Conservation (phyloP, 1,140 invertebrate species). For the Stenopsyche tienmushanensis region DNA sequence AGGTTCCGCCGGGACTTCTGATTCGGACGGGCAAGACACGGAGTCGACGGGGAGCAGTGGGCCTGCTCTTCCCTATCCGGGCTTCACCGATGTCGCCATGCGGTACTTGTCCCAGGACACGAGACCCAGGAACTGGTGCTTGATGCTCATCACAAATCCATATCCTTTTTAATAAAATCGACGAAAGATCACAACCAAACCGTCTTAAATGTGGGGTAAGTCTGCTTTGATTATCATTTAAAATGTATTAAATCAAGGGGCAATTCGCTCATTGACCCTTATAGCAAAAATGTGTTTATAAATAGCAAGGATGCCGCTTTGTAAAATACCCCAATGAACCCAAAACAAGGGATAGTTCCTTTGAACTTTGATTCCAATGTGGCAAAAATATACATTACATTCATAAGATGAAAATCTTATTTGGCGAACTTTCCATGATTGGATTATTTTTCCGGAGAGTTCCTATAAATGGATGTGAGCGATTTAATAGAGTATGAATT, state of each 20-base stretch:
- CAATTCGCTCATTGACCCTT: not conserved
- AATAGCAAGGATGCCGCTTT: too few relatives aligned
- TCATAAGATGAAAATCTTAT: too few relatives aligned
- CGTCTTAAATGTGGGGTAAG: not conserved
- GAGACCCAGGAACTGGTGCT: constrained; percentile 84
- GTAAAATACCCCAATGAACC: too few relatives aligned
- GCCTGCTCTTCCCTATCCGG: constrained; percentile 81
- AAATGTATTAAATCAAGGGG: not conserved
- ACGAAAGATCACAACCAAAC: too few relatives aligned
- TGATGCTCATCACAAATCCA: constrained; percentile 96
- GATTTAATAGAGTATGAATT: too few relatives aligned
- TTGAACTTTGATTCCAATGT: too few relatives aligned
- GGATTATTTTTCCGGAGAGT: too few relatives aligned
- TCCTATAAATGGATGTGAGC: too few relatives aligned
- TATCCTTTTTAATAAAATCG: constrained; percentile 89
- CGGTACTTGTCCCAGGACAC: constrained; percentile 85
- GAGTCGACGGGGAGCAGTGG: constrained; percentile 59
- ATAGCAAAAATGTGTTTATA: not conserved
- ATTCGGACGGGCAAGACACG: constrained; percentile 50
- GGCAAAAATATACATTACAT: too few relatives aligned
- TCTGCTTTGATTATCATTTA: not conserved
- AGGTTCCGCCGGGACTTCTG: constrained; percentile 61
- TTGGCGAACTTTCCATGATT: too few relatives aligned
- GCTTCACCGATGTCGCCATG: constrained; percentile 80
- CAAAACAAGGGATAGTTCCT: too few relatives aligned